phyloP scores from a whole-genome alignment of 2,797 vertebrate species.

The Sebastolobus alascanus region DNA sequence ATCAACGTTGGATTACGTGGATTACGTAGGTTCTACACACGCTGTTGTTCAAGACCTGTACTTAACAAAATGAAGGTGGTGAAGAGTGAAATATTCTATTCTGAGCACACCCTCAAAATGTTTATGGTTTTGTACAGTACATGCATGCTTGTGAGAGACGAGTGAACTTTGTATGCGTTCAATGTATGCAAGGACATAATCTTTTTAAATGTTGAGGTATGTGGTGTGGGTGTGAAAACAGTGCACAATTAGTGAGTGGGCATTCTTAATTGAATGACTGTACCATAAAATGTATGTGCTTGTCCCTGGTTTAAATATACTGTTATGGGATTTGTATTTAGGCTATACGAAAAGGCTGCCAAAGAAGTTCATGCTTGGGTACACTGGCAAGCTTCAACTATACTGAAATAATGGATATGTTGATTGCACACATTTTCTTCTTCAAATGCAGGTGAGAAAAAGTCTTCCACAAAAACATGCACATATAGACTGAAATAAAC shows the following conservation, averaged over 20 bases:
- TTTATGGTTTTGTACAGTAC: not conserved
- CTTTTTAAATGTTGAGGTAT: not conserved
- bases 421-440: not conserved
- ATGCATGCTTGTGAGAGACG: not conserved
- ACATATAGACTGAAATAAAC: not conserved
- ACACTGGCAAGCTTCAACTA: too few species aligned
- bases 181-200: not conserved
- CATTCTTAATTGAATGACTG: not conserved
- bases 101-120: not conserved
- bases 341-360: not conserved
- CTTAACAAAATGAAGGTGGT: not conserved
- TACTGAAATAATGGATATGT: not conserved
- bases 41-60: not conserved
- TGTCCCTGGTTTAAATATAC: not conserved
- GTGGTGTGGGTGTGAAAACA: conserved; percentile 1
- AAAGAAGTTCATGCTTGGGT: too few species aligned
- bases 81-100: not conserved
- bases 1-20: too few species aligned
- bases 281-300: not conserved
- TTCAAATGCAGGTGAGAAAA: not conserved
- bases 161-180: not conserved
- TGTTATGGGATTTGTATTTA: not conserved
- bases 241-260: not conserved
- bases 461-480: not conserved
- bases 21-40: not conserved